A percentile compares a stretch with the other conserved stretches of the same genome.
phyloP scores from a whole-genome alignment of 2,113 vertebrate genomes.

The Mionectes macconnelli region DNA sequence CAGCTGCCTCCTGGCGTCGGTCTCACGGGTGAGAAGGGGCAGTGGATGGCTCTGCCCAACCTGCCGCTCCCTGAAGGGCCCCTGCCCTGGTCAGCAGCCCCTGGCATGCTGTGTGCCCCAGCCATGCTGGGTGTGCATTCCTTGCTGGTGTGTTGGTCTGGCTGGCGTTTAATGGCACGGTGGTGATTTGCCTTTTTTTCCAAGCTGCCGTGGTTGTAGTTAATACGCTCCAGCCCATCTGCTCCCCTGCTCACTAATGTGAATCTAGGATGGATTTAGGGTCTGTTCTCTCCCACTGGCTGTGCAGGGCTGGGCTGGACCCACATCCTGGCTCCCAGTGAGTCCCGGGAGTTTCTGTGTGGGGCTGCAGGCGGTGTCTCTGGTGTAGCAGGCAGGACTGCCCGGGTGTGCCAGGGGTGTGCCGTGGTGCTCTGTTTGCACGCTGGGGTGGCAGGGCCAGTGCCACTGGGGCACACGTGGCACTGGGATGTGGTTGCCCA shows the following conservation, averaged over 20 bases:
- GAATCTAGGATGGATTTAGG: background rate
- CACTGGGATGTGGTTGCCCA: background rate
- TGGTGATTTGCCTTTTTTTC: rapidly evolving
- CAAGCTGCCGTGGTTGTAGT: background rate
- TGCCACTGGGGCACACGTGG: background rate
- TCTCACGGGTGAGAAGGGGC: background rate
- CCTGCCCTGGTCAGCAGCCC: background rate
- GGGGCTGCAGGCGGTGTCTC: background rate
- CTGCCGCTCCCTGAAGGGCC: background rate
- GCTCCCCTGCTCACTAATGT: background rate
- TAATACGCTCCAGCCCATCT: background rate
- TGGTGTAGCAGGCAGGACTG: background rate
- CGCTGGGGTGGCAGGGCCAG: background rate
- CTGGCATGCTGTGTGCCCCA: rapidly evolving
- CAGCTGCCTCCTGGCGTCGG: rapidly evolving
- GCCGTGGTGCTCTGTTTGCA: background rate
- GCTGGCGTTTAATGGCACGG: rapidly evolving
- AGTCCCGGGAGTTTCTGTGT: background rate
- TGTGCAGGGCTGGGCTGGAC: background rate
- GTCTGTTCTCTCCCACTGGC: background rate
- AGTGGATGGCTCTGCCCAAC: rapidly evolving
- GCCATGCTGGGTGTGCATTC: rapidly evolving
- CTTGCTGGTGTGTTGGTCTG: rapidly evolving
- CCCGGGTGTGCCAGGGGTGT: background rate
- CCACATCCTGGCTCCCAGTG: rapidly evolving